A percentile compares a stretch with the other conserved stretches of the same genome.
phyloP scores from a whole-genome alignment of 2,888 invertebrate genomes.

The Apeira syringaria region DNA sequence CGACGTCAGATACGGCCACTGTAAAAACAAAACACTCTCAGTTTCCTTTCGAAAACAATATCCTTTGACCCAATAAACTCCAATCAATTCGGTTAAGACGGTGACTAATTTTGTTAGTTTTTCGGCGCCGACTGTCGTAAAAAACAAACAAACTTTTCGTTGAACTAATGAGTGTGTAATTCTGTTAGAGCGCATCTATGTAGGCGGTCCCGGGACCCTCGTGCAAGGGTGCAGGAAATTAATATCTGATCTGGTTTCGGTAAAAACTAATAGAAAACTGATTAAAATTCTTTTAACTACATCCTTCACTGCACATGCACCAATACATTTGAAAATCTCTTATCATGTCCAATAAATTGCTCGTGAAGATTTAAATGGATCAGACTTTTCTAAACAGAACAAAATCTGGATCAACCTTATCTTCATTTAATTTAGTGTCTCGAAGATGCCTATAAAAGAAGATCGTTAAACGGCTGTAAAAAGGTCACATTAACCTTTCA shows the following conservation, averaged over 20 bases:
- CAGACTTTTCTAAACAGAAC: slow-evolving; percentile 4
- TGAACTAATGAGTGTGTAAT: slow-evolving; percentile 81
- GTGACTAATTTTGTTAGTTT: slow-evolving; percentile 76
- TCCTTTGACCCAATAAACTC: slow-evolving; percentile 51
- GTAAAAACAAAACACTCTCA: slow-evolving; percentile 29
- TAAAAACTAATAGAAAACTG: slow-evolving; percentile 29
- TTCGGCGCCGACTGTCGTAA: slow-evolving; percentile 65
- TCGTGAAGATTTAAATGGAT: not conserved
- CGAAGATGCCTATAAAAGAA: slow-evolving; percentile 58
- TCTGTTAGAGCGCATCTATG: slow-evolving; percentile 69
- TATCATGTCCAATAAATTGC: not conserved
- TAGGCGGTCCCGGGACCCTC: slow-evolving; percentile 55
- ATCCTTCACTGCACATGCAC: not conserved
- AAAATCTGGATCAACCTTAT: slow-evolving; percentile 36
- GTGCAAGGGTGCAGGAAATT: slow-evolving; percentile 45
- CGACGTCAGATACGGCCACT: slow-evolving; percentile 15
- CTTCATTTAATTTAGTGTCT: slow-evolving; percentile 67
- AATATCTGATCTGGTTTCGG: slow-evolving; percentile 43
- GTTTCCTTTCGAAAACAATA: slow-evolving; percentile 43
- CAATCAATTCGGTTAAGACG: slow-evolving; percentile 57
- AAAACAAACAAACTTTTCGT: slow-evolving; percentile 73
- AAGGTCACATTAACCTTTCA: slow-evolving; percentile 70
- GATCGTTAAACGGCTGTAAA: slow-evolving; percentile 66
- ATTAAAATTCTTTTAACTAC: slow-evolving; percentile 9
- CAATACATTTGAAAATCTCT: not conserved